Evolutionary conservation across 2,113 vertebrate genomes (phyloP).

Genomic region (Centropus bengalensis): DNA sequence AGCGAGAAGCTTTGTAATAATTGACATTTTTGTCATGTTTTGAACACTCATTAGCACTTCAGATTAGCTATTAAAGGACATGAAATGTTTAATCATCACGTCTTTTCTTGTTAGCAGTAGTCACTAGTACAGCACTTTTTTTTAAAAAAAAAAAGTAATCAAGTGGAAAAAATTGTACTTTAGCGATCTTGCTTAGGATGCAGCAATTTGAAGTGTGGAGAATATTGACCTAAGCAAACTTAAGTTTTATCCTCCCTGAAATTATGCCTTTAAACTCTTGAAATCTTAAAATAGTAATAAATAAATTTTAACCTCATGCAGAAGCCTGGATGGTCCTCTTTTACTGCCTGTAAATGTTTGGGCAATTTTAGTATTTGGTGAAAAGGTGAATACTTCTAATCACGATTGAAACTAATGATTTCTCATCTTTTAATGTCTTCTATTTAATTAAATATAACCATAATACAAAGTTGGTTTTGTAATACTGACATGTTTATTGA

Average conservation of each 20-base stretch:
- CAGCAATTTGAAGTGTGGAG: neutral
- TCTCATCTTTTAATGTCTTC: neutral
- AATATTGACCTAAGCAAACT: neutral
- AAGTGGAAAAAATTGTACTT: constrained; percentile 19
- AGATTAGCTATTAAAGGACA: constrained; percentile 46
- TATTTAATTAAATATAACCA: neutral
- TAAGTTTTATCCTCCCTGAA: neutral
- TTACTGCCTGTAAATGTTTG: neutral
- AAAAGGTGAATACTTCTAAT: neutral
- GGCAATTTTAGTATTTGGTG: neutral
- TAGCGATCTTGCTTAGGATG: neutral
- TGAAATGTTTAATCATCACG: constrained; percentile 23
- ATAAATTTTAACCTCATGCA: neutral
- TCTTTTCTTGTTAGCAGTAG: constrained; percentile 25
- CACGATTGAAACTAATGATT: neutral
- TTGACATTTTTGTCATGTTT: constrained; percentile 14
- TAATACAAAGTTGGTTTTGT: neutral
- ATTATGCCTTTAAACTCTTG: neutral
- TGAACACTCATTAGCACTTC: constrained; percentile 20
- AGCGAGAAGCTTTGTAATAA: neutral
- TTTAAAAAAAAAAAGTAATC: neutral
- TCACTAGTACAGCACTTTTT: neutral
- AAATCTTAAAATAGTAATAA: neutral
- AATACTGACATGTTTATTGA: neutral
- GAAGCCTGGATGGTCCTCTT: neutral